Evolutionary conservation across 2,113 vertebrate species (phyloP).

Genomic region (Marmota flaviventris): DNA sequence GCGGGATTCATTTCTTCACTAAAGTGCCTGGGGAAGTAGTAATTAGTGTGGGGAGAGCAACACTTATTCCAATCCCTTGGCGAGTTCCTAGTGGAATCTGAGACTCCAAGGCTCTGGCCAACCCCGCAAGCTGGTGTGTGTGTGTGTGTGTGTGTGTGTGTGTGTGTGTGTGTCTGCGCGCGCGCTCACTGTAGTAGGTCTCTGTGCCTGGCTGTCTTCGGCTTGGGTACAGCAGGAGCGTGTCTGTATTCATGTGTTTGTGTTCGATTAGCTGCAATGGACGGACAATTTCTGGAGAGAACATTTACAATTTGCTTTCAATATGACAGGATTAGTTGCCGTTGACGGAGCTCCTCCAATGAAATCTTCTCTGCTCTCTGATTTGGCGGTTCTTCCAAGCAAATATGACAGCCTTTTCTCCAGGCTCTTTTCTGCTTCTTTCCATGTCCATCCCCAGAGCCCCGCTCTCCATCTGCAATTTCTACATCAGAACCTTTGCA

Average conservation of each 20-base stretch:
- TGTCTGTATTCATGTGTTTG: conserved; percentile 46
- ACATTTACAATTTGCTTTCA: conserved; percentile 88
- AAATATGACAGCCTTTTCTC: conserved; percentile 87
- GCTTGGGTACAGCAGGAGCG: neutral
- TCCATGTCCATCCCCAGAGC: conserved; percentile 55
- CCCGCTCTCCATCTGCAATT: conserved; percentile 78
- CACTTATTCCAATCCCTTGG: conserved; percentile 35
- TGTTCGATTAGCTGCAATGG: conserved; percentile 86
- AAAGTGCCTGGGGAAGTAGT: conserved; percentile 55
- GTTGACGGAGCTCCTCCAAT: conserved; percentile 88
- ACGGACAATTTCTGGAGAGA: conserved; percentile 86
- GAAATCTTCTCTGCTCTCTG: conserved; percentile 85
- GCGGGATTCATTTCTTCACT: conserved; percentile 53
- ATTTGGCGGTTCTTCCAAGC: conserved; percentile 88
- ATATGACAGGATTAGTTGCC: conserved; percentile 86
- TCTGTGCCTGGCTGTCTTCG: neutral
- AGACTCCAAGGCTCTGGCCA: conserved; percentile 54
- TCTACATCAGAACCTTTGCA: conserved; percentile 65
- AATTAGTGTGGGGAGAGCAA: neutral
- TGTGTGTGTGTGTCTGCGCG: neutral
- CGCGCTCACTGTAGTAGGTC: neutral
- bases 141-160: neutral
- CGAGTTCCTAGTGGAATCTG: conserved; percentile 34
- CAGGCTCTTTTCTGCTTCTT: conserved; percentile 75
- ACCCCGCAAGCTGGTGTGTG: conserved; percentile 41